phyloP scores from a whole-genome alignment of 1,140 invertebrate genomes.

The Drosophila orosa region DNA sequence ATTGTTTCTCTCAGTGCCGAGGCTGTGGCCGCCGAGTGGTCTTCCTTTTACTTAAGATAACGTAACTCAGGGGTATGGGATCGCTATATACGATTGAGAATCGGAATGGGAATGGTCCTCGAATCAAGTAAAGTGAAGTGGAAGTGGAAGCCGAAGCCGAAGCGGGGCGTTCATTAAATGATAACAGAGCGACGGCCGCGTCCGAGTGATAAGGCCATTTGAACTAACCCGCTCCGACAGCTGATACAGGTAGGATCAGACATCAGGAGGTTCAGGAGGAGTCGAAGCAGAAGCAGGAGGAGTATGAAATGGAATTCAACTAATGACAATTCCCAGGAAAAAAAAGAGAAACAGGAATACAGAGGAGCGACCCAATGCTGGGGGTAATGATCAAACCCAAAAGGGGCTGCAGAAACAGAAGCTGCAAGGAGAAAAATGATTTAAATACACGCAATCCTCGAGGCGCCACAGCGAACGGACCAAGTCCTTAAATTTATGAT shows the following conservation, averaged over 20 bases:
- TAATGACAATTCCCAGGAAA: slow-evolving; percentile 17
- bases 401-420: slow-evolving; percentile 43
- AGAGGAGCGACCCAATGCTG: background rate
- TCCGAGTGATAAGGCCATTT: slow-evolving; percentile 59
- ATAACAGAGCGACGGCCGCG: slow-evolving; percentile 56
- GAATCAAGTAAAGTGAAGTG: slow-evolving; percentile 10
- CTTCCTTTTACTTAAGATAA: slow-evolving; percentile 41
- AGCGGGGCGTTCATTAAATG: slow-evolving; percentile 75
- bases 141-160: slow-evolving; percentile 4
- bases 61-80: background rate
- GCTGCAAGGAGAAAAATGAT: slow-evolving; percentile 65
- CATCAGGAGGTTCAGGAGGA: background rate
- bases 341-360: background rate
- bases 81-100: slow-evolving; percentile 1
- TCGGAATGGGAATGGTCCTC: slow-evolving; percentile 3
- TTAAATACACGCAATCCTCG: slow-evolving; percentile 70
- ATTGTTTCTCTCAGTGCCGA: slow-evolving; percentile 5
- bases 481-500: slow-evolving; percentile 56
- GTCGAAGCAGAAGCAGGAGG: background rate
- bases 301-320: background rate
- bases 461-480: slow-evolving; percentile 55
- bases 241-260: slow-evolving; percentile 15
- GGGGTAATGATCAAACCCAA: slow-evolving; percentile 18
- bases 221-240: slow-evolving; percentile 28
- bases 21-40: slow-evolving; percentile 21